Percentiles rank a stretch among this genome's conserved stretches.
Evolutionary conservation across 2,888 invertebrate species (phyloP).

Genomic region (Criorhina ranunculi): DNA sequence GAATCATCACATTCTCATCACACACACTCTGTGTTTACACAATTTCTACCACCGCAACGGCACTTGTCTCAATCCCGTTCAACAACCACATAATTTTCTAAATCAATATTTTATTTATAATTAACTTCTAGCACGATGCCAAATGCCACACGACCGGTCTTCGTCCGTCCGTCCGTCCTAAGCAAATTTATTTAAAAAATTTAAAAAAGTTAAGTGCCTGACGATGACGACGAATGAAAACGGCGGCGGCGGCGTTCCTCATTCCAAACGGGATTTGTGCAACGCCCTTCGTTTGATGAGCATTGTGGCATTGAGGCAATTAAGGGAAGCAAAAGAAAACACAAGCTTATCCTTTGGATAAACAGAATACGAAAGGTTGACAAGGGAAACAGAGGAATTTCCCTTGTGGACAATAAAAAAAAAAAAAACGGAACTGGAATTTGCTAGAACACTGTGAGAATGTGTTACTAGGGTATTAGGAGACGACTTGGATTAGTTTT

Average conservation of each 20-base stretch:
- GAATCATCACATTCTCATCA: constrained; percentile 25
- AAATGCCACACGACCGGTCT: constrained; percentile 79
- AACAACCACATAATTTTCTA: constrained; percentile 79
- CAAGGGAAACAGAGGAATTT: constrained; percentile 34
- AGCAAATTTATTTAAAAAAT: constrained; percentile 76
- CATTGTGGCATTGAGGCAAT: constrained; percentile 71
- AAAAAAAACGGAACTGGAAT: constrained; percentile 54
- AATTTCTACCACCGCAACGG: constrained; percentile 9
- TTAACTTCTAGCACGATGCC: constrained; percentile 82
- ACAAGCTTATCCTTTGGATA: constrained; percentile 75
- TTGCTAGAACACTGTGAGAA: constrained; percentile 56
- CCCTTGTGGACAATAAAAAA: constrained; percentile 45
- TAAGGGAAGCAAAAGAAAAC: constrained; percentile 75
- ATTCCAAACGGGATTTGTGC: constrained; percentile 47
- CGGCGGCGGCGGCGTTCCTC: not conserved
- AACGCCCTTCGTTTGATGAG: constrained; percentile 49
- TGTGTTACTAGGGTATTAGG: constrained; percentile 52
- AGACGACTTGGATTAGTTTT: constrained; percentile 49
- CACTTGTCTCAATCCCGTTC: constrained; percentile 61
- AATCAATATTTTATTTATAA: constrained; percentile 84
- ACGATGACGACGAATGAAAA: constrained; percentile 1
- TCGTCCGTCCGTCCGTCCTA: constrained; percentile 39
- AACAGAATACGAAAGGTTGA: constrained; percentile 56
- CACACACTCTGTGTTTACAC: constrained; percentile 58
- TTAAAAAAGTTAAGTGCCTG: constrained; percentile 64